Base-by-base conservation (phyloP, 2,113 vertebrate species). In the Dunckerocampus dactyliophorus region DNA sequence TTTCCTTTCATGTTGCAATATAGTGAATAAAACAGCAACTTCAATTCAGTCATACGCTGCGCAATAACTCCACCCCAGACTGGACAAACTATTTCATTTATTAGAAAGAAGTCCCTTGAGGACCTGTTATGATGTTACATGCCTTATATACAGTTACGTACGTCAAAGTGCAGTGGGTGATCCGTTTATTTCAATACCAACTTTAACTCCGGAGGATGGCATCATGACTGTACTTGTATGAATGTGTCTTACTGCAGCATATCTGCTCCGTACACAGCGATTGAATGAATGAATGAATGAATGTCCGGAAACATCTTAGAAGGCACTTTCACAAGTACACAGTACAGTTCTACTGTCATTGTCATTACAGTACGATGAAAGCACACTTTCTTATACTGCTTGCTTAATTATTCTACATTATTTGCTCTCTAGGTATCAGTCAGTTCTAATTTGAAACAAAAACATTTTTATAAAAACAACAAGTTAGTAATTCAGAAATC, bases 311-410 rank as follows among this genome's bases (percentile, higher is more conserved):
- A 91, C 66, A 71, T 85, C 91, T 89, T 92, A 91, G 94, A 99
- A 99, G 97, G 97, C 97, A 99, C 97, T 98, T 99, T 92, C 93
- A 95, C 92, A 87, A 94, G 92, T 95, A 94, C 94, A 93, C 93
- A 91, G 92, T 90, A 93, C 92, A 88, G 88, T 90, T 85, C 90
- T 88, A 92, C 89, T 89, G 89, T 84, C 81, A 82, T 87, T 84
- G 73, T 87, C 69, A 85, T 63, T 73, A 75, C 67, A 72, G 47
- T 34, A 77, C 72, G 68, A 83, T 65, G 57, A 79, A 72, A 70
- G 52, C 73, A 74, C 78, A 60, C 57, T 64, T 57, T 61, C 37
- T 45, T 51, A 5, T 62, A 1, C 68, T 66, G 60, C 62, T 62
- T 65, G 60, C 49, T 68, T 67, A 49, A 68, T 50, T 67, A 61